Evolutionary conservation across 2,113 vertebrate species (phyloP).

Genomic region (Accipiter cooperii): DNA sequence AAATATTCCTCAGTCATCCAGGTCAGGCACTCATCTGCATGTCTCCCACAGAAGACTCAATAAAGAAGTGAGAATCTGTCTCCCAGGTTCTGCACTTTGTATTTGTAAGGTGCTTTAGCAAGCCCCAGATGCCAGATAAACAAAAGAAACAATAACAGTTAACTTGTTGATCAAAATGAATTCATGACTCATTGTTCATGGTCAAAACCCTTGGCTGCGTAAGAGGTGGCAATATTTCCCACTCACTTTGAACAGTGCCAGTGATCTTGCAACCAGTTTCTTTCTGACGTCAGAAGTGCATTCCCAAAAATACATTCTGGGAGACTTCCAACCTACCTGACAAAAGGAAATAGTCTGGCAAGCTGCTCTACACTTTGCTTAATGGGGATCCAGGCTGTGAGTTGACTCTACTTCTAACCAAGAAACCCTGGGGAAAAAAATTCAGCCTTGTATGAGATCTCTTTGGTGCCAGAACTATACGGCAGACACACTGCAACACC

Average conservation of each 20-base stretch:
- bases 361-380: not conserved
- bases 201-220: slow-evolving; percentile 15
- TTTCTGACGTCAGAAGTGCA: not conserved
- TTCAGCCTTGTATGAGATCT: not conserved
- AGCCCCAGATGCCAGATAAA: slow-evolving; percentile 5
- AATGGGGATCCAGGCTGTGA: not conserved
- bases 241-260: slow-evolving; percentile 9
- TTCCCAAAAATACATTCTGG: slow-evolving; percentile 37
- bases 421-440: not conserved
- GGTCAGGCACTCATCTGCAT: not conserved
- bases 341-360: slow-evolving; percentile 19
- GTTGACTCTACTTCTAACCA: not conserved
- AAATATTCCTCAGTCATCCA: not conserved
- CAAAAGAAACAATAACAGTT: slow-evolving; percentile 38
- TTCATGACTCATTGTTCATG: slow-evolving; percentile 22
- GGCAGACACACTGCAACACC: not conserved
- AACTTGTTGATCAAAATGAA: slow-evolving; percentile 36
- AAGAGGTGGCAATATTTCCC: slow-evolving; percentile 6
- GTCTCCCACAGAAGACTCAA: not conserved
- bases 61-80: not conserved
- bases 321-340: not conserved
- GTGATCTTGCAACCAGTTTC: not conserved
- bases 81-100: not conserved
- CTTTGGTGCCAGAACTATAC: not conserved
- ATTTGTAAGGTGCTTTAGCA: not conserved